Evolutionary conservation across 2,797 vertebrate species (phyloP).

Genomic region (Urocyon cinereoargenteus): DNA sequence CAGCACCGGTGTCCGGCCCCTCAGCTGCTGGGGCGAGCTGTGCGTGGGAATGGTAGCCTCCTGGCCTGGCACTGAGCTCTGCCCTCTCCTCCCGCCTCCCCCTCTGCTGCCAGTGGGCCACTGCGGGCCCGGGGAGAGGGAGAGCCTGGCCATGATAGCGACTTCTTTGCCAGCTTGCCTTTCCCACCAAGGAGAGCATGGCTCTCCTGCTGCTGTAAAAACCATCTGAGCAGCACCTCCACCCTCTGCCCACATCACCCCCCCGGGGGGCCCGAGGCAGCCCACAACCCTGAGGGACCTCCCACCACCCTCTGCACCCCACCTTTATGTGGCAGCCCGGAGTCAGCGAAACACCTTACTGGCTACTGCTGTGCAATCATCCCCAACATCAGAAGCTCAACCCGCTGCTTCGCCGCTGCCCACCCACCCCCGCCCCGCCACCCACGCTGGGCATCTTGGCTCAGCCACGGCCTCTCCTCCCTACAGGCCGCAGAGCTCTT

Average conservation of each 20-base stretch:
- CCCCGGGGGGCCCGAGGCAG: neutral
- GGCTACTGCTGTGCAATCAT: neutral
- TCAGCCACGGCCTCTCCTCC: neutral
- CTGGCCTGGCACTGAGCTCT: neutral
- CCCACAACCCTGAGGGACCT: neutral
- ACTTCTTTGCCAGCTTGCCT: neutral
- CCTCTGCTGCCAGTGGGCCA: rapidly evolving
- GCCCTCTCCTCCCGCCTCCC: neutral
- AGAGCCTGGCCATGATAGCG: neutral
- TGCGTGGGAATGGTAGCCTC: neutral
- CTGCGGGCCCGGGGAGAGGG: neutral
- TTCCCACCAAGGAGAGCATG: neutral
- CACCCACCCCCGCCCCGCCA: neutral
- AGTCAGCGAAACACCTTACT: neutral
- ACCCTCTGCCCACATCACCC: neutral
- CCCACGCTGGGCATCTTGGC: too few relatives aligned
- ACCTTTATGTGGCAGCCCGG: neutral
- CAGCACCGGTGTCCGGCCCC: neutral
- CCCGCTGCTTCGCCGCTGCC: neutral
- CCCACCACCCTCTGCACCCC: too few relatives aligned
- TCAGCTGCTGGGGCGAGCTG: rapidly evolving
- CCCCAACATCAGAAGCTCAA: neutral
- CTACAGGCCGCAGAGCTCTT: neutral
- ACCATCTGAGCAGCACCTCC: neutral
- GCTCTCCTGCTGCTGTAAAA: neutral